Percentiles rank a stretch among this genome's conserved stretches.
Conservation (phyloP, 1,140 invertebrate genomes). For the Euura lappo region DNA sequence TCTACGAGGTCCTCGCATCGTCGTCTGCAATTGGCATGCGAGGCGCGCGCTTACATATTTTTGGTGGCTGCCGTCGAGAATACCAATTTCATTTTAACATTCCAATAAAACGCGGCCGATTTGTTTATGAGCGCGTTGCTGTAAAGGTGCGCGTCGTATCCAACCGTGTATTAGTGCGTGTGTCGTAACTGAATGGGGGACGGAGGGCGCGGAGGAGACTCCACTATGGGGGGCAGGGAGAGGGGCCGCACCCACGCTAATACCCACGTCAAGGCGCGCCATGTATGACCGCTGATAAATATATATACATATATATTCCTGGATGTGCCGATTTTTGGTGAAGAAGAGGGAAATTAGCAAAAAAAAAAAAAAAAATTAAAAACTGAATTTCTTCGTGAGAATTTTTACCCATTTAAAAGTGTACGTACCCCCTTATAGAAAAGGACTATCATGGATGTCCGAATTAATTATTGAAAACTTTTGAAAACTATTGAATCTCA, state of each 20-base stretch:
- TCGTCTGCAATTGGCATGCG: constrained; percentile 54
- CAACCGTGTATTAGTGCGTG: neutral
- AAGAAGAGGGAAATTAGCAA: too few species aligned
- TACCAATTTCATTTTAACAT: constrained; percentile 62
- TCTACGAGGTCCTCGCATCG: constrained; percentile 34
- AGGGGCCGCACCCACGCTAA: constrained; percentile 4
- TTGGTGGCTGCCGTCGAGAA: constrained; percentile 57
- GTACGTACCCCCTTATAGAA: neutral
- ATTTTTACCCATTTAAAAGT: too few species aligned
- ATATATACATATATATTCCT: neutral
- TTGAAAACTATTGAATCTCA: too few species aligned
- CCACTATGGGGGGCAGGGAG: neutral
- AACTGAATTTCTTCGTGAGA: too few species aligned
- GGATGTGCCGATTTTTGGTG: neutral
- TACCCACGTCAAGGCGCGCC: neutral
- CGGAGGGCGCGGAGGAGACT: neutral
- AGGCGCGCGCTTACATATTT: constrained; percentile 59
- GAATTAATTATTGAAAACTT: too few species aligned
- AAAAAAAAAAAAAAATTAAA: too few species aligned
- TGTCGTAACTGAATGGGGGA: constrained; percentile 3
- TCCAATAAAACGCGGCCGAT: constrained; percentile 62
- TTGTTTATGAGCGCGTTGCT: constrained; percentile 59
- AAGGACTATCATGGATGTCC: too few species aligned
- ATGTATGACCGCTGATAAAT: neutral
- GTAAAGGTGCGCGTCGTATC: neutral